phyloP scores from a whole-genome alignment of 2,888 invertebrate species.

The Trisateles emortualis region DNA sequence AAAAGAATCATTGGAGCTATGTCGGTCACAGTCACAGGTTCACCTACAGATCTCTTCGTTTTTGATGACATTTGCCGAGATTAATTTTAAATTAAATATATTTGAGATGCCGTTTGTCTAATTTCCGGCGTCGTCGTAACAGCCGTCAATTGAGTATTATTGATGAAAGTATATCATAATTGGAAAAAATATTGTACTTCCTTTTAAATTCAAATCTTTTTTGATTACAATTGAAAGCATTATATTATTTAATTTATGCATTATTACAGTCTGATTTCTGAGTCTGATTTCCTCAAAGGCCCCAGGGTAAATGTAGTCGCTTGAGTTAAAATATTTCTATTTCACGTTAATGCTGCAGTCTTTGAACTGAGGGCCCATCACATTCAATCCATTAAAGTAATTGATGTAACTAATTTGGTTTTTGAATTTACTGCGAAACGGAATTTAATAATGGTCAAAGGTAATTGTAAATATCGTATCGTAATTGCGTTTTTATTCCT shows the following conservation, averaged over 20 bases:
- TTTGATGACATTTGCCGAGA: too few relatives aligned
- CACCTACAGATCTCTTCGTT: too few relatives aligned
- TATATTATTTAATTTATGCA: conserved; percentile 15
- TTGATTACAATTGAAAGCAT: conserved; percentile 7
- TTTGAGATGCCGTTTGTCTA: too few relatives aligned
- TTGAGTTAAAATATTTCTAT: conserved; percentile 14
- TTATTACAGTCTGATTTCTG: conserved; percentile 12
- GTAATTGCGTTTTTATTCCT: too few relatives aligned
- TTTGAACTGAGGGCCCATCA: conserved; percentile 18
- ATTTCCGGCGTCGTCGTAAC: too few relatives aligned
- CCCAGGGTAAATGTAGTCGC: conserved; percentile 4
- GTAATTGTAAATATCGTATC: too few relatives aligned
- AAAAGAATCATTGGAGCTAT: too few relatives aligned
- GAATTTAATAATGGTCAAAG: neutral
- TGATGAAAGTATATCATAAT: too few relatives aligned
- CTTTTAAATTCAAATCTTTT: neutral
- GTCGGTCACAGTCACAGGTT: too few relatives aligned
- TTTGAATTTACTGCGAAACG: neutral
- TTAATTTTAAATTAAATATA: too few relatives aligned
- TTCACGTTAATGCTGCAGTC: conserved; percentile 24
- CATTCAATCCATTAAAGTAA: conserved; percentile 6
- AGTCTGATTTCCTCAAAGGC: conserved; percentile 4
- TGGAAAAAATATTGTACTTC: too few relatives aligned
- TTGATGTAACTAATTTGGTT: conserved; percentile 2
- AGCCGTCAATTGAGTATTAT: too few relatives aligned